Base-by-base conservation (phyloP, 2,113 vertebrate species). In the Campylomormyrus tamandua region DNA sequence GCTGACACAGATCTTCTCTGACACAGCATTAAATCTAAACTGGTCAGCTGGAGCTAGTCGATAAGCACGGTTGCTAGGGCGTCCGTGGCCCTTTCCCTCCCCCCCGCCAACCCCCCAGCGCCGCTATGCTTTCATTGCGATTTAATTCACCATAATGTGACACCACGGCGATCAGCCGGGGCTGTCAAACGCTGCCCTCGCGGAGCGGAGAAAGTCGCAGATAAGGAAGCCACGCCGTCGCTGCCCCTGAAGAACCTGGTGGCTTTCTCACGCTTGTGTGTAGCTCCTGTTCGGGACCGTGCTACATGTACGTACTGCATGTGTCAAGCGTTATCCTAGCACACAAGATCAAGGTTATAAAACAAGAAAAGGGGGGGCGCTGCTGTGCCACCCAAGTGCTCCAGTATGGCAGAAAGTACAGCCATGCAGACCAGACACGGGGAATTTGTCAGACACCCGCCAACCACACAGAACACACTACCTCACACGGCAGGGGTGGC, bases 101-200 rank as follows among this genome's bases (percentile, higher is more conserved):
- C 19, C 39, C 9, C 13, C 9, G 4, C 21, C 21, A 48, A 11
- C 6, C 58, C 62, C 62, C 27, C 27, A 70, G 24, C 13, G n/a
- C 3, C n/a, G 83, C 48, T 49, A 86, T 15, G 83, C 83, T n/a
- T 50, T 49, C 83, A 49, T 27, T 86, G 83, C 48, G 46, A 86
- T 86, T 86, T 86, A 86, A 48, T 86, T 86, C 48, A 46, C 83
- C n/a, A 46, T 48, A n/a, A 86, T 86, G 48, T 49, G 45, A 49
- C 45, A 50, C 83, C n/a, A 1, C 5, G 48, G 83, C 5, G 48
- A 13, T 86, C 48, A 49, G 83, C 62, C 45, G n/a, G 46, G 45
- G 46, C 83, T 31, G 24, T 50, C 45, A 50, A 50, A 50, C 24
- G 21, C 8, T 84, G 48, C 24, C 21, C 83, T 46, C 17, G 21